Evolutionary conservation across 2,113 vertebrate genomes (phyloP), one percentile per base, ranked within the genome.

Genomic region (Rhea pennata): DNA sequence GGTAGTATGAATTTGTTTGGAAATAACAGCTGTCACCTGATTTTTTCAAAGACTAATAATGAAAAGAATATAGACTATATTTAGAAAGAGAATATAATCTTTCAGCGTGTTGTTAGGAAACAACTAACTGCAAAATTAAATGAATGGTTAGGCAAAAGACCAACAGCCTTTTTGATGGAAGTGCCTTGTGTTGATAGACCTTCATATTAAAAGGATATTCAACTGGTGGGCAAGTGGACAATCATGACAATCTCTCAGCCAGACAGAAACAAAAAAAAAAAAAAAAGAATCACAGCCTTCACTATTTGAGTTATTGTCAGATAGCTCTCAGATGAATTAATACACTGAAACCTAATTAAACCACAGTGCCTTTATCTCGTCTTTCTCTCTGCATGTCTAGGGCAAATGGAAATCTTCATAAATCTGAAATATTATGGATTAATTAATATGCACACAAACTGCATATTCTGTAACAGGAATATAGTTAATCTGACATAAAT

Each of bases 321-420:
- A 76, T 42, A 81, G 23, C 27, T 76, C 64, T 76, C 59, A 80
- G 62, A 94, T 73, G 2, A 90, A 88, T 90, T 76, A 92, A 62
- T 70, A 76, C 22, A 58, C 33, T 80, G 59, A 95, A 94, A 76
- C 39, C 42, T 90, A 94, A 95, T 93, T 94, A 96, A 92, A 86
- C 50, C 36, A 50, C 83, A 86, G 31, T 83, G 31, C 33, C 90
- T 95, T 88, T 88, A 85, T 70, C 85, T 96, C 80, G 54, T 85
- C 71, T 83, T 92, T 91, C 58, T 69, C 39, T 80, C 53, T 90
- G 59, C 64, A 70, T 77, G 71, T 83, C 79, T 33, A 36, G 50
- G 67, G 87, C 67, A 94, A 96, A 50, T 83, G 72, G 62, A 90
- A 91, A 64, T 51, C 87, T 83, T 95, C 29, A 71, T 85, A 86